These are phyloP conservation scores for Pelodiscus sinensis DNA, from an alignment of 2,113 vertebrate genomes.

Conservation along the genomic window DNA sequence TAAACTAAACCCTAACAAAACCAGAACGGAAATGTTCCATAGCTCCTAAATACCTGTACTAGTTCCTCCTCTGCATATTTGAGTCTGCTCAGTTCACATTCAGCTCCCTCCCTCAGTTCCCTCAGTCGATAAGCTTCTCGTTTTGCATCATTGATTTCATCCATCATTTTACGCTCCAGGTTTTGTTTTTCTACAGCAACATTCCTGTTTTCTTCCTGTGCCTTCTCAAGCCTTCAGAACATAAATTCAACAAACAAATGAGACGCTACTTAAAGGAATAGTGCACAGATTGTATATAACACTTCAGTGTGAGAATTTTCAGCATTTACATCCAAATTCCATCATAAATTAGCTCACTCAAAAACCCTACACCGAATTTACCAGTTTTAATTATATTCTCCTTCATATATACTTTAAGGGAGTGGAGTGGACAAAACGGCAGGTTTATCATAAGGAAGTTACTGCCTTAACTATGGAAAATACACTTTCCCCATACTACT, in stretches of 20 bases:
- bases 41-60: slow-evolving; percentile 86
- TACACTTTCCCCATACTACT: neutral
- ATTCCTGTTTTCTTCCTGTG: slow-evolving; percentile 97
- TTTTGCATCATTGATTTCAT: slow-evolving; percentile 95
- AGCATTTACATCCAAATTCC: slow-evolving; percentile 22
- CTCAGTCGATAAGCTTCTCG: slow-evolving; percentile 91
- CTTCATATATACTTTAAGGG: neutral
- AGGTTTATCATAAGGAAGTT: neutral
- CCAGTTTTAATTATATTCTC: neutral
- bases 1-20: neutral
- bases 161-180: slow-evolving; percentile 97
- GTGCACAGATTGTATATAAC: slow-evolving; percentile 4
- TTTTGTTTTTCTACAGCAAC: slow-evolving; percentile 99
- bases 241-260: slow-evolving; percentile 57
- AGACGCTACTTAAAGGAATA: slow-evolving; percentile 47
- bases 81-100: slow-evolving; percentile 94
- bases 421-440: neutral
- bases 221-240: slow-evolving; percentile 90
- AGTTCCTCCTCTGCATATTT: slow-evolving; percentile 98
- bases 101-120: slow-evolving; percentile 92
- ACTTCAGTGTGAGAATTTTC: slow-evolving; percentile 5
- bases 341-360: neutral
- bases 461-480: neutral
- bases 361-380: neutral
- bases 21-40: neutral